phyloP scores from a whole-genome alignment of 2,113 vertebrate genomes.

The Hirundichthys speculiger region DNA sequence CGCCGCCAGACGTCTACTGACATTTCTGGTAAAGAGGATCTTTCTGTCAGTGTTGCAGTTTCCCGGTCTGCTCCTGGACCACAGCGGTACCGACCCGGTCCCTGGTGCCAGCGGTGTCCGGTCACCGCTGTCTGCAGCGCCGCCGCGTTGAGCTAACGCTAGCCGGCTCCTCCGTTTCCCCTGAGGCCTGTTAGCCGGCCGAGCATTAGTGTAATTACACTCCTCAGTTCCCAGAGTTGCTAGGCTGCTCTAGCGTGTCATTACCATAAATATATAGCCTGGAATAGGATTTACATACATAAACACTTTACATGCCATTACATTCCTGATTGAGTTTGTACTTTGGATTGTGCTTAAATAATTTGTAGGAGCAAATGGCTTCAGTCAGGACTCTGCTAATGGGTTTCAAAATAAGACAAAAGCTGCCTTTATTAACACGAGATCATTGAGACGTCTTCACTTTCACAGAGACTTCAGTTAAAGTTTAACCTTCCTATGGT shows the following conservation, averaged over 20 bases:
- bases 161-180: slow-evolving; percentile 54
- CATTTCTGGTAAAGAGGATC: too few species aligned
- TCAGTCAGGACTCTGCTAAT: slow-evolving; percentile 32
- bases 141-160: too few species aligned
- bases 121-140: too few species aligned
- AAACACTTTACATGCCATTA: slow-evolving; percentile 70
- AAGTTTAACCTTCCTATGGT: too few species aligned
- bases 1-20: too few species aligned
- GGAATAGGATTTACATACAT: slow-evolving; percentile 74
- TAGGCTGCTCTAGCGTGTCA: slow-evolving; percentile 65
- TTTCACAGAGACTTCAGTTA: too few species aligned
- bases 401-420: slow-evolving; percentile 32
- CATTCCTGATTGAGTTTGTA: slow-evolving; percentile 68
- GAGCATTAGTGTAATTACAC: slow-evolving; percentile 79
- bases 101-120: too few species aligned
- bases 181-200: slow-evolving; percentile 72
- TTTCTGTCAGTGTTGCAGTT: too few species aligned
- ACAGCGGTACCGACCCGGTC: too few species aligned
- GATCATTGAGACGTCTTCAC: too few species aligned
- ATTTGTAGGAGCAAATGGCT: slow-evolving; percentile 43
- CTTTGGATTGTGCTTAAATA: slow-evolving; percentile 57
- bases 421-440: too few species aligned
- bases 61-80: too few species aligned
- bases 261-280: slow-evolving; percentile 72
- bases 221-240: slow-evolving; percentile 64